phyloP scores from a whole-genome alignment of 1,140 invertebrate species.

The Psix sp. region DNA sequence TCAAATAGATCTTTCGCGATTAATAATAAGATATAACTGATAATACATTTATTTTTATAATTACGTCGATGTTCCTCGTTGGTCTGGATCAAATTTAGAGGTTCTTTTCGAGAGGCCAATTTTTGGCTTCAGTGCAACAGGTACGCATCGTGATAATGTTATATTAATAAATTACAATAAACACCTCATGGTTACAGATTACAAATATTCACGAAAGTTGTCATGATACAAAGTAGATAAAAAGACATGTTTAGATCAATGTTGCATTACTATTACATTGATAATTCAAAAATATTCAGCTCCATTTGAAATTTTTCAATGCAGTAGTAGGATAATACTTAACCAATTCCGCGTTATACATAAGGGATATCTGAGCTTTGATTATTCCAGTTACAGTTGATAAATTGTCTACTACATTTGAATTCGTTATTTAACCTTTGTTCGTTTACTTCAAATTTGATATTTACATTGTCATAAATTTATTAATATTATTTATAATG shows the following conservation, averaged over 20 bases:
- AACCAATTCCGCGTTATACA: slow-evolving; percentile 20
- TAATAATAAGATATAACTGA: too few relatives aligned
- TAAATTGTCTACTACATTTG: too few relatives aligned
- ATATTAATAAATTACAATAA: slow-evolving; percentile 38
- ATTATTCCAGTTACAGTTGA: slow-evolving; percentile 7
- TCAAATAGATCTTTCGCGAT: too few relatives aligned
- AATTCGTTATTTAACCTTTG: too few relatives aligned
- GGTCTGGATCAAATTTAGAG: neutral
- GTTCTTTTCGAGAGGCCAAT: neutral
- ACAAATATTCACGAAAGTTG: slow-evolving; percentile 18
- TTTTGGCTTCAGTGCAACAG: slow-evolving; percentile 33
- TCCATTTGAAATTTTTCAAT: slow-evolving; percentile 25
- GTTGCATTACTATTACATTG: slow-evolving; percentile 29
- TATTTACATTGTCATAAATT: too few relatives aligned
- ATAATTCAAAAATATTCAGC: slow-evolving; percentile 13
- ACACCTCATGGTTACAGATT: slow-evolving; percentile 42
- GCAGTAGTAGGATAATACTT: slow-evolving; percentile 21
- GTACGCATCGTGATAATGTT: slow-evolving; percentile 40
- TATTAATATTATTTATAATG: too few relatives aligned
- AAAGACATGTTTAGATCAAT: slow-evolving; percentile 36
- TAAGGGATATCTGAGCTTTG: neutral
- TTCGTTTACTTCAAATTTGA: too few relatives aligned
- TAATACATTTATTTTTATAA: slow-evolving; percentile 2
- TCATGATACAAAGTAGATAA: slow-evolving; percentile 21
- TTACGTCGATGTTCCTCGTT: neutral